Percentiles rank a stretch among this genome's conserved stretches.
Evolutionary conservation across 2,113 vertebrate species (phyloP).

Genomic region (Melospiza georgiana): DNA sequence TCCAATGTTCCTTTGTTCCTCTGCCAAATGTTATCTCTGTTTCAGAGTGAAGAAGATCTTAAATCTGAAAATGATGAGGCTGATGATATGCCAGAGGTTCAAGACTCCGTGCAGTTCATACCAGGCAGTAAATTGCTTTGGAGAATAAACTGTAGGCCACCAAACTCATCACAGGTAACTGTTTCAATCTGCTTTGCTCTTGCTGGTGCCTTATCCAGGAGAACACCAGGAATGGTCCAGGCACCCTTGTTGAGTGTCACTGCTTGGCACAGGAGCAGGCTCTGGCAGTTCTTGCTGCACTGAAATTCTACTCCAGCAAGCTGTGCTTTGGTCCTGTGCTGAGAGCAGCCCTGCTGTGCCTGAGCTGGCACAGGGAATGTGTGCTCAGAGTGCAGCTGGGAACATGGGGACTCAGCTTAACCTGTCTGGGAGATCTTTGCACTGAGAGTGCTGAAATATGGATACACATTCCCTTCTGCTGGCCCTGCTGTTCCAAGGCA

Average conservation of each 20-base stretch:
- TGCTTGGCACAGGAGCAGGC: not conserved
- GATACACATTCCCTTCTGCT: not conserved
- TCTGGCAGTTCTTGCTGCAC: not conserved
- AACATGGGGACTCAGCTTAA: not conserved
- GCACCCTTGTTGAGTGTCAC: not conserved
- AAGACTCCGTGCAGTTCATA: slow-evolving; percentile 90
- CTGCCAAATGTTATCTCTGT: slow-evolving; percentile 6
- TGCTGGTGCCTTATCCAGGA: not conserved
- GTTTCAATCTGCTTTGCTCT: not conserved
- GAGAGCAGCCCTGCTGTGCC: not conserved
- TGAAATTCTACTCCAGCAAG: not conserved
- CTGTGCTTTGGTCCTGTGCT: not conserved
- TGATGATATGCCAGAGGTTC: slow-evolving; percentile 90
- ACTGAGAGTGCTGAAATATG: not conserved
- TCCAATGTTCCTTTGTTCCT: not conserved
- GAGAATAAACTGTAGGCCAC: slow-evolving; percentile 90
- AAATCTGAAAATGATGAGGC: slow-evolving; percentile 81
- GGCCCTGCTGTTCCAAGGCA: not conserved
- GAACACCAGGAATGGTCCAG: not conserved
- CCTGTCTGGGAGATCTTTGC: not conserved
- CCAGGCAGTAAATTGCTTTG: slow-evolving; percentile 94
- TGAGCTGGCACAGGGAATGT: not conserved
- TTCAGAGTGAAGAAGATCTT: slow-evolving; percentile 75
- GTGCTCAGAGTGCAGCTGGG: not conserved
- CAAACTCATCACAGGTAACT: slow-evolving; percentile 86